Conservation (phyloP, 2,888 invertebrate species). For the Lepidochrysops patricia region DNA sequence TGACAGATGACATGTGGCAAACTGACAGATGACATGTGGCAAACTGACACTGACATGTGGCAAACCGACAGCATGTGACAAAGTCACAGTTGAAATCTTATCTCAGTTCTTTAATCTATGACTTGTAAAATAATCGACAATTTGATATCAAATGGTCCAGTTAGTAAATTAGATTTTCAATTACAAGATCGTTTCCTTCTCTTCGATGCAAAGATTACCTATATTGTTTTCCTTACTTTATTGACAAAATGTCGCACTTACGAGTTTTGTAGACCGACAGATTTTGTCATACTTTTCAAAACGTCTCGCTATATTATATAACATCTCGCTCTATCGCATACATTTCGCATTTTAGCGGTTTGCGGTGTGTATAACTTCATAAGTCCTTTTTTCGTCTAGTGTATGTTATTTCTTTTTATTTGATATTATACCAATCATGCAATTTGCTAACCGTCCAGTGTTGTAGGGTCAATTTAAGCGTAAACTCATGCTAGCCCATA, state of each 20-base stretch:
- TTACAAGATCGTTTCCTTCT: no score
- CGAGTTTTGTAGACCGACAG: no score
- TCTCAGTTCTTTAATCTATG: background rate
- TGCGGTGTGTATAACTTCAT: no score
- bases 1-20: background rate
- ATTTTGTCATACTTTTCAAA: no score
- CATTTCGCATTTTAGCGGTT: no score
- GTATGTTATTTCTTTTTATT: background rate
- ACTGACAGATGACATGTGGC: background rate
- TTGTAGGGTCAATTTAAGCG: background rate
- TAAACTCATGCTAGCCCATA: background rate
- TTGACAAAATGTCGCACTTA: no score
- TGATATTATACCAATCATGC: background rate
- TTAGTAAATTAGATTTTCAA: background rate
- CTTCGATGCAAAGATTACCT: no score
- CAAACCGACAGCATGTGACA: background rate
- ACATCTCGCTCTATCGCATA: no score
- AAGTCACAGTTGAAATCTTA: no score
- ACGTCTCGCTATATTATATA: no score
- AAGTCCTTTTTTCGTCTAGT: background rate
- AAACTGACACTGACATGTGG: background rate
- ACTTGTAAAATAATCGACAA: background rate
- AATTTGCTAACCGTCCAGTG: background rate
- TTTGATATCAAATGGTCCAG: background rate
- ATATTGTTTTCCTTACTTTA: no score